Evolutionary conservation across 2,888 invertebrate species (phyloP), one percentile per base, ranked within the genome.

Genomic region (Chesias legatella): DNA sequence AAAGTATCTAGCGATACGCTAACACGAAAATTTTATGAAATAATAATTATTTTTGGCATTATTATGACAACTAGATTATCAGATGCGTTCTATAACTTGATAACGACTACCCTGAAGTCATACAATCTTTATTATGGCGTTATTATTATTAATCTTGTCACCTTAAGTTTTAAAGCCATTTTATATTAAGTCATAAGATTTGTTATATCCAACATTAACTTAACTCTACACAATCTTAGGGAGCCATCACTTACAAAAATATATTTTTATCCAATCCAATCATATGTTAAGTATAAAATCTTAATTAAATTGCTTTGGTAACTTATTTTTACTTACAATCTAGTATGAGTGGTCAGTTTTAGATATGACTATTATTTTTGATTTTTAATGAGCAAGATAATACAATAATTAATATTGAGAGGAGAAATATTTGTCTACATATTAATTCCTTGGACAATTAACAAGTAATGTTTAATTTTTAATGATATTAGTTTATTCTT

Each of bases 221-320:
- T 17, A 53, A 55, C 52, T 58, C n/a, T 56, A 58, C 48, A 58
- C 56, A 58, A 49, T 61, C 56, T 63, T 52, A 44, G 35, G 20
- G 41, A 59, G 53, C 34, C 51, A 53, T 67, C 67, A 63, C 64
- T 60, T 68, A 80, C 54, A 82, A 83, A 84, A 80, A 80, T 77
- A 82, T 75, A 69, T 67, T 45, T 64, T 65, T 24, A 30, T 61
- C 58, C 65, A 52, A 58, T 63, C 38, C 28, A 30, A 33, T 21
- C 36, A 33, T 27, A 36, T 29, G 6, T 53, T 54, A 51, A 52
- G 58, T 49, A 57, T 65, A 69, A 70, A 48, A 57, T 48, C 70
- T 73, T 74, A 78, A 59, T 63, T 58, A 74, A 73, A 82, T 82
- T 80, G 84, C 86, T 86, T 86, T 86, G 86, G 86, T 86, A 86